phyloP scores from a whole-genome alignment of 92 coral and sea anemone species.

The Pocillopora grandis region DNA sequence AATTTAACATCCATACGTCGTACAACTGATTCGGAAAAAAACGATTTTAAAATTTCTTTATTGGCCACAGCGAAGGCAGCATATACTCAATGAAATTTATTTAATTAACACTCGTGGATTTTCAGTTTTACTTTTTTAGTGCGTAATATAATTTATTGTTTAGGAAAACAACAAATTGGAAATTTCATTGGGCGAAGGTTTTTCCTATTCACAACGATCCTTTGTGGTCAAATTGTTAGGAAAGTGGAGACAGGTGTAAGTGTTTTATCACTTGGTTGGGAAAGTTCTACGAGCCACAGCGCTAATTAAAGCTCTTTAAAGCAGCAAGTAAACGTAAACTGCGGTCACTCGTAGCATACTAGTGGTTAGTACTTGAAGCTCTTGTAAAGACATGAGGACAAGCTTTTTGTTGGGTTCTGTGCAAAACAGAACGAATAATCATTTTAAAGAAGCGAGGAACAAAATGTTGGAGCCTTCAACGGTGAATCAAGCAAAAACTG shows the following conservation, averaged over 20 bases:
- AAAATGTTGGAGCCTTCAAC: neutral
- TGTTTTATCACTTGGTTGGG: neutral
- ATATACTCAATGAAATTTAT: too few species aligned
- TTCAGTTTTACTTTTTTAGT: neutral
- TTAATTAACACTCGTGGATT: constrained; percentile 8
- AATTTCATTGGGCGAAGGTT: constrained; percentile 3
- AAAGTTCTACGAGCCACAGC: neutral
- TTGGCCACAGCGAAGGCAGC: too few species aligned
- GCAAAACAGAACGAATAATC: neutral
- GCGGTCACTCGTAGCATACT: constrained; percentile 1
- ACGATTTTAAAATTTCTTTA: too few species aligned
- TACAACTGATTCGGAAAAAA: too few species aligned
- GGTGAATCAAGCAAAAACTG: constrained; percentile 14
- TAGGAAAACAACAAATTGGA: neutral
- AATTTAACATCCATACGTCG: too few species aligned
- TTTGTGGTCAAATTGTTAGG: neutral
- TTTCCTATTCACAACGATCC: neutral
- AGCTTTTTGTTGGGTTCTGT: neutral
- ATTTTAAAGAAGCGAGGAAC: neutral
- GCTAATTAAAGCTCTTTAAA: constrained; percentile 15
- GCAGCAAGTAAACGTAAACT: constrained; percentile 24
- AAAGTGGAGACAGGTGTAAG: constrained; percentile 7
- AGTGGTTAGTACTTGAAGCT: neutral
- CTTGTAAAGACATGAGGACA: constrained; percentile 10
- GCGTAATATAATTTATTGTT: neutral